Evolutionary conservation across 2,888 invertebrate species (phyloP).

Genomic region (Phlogophora meticulosa): DNA sequence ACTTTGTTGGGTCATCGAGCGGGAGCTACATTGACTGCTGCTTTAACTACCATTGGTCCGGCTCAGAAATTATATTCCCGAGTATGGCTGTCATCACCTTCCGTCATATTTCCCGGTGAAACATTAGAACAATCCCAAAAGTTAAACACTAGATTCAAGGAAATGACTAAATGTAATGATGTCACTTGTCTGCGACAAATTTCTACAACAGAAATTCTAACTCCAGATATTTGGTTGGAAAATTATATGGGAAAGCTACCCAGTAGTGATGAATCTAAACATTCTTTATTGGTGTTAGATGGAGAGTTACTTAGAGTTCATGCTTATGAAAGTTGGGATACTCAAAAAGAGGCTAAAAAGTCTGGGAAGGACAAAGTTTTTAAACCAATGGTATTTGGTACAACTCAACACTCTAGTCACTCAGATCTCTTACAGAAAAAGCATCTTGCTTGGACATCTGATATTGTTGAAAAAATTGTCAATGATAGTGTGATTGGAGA

Average conservation of each 20-base stretch:
- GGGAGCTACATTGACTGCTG: conserved; percentile 96
- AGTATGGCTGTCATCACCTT: conserved; percentile 95
- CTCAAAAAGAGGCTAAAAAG: conserved; percentile 81
- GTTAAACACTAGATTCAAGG: conserved; percentile 92
- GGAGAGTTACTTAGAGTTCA: conserved; percentile 93
- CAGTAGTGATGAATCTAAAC: conserved; percentile 92
- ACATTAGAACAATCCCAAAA: conserved; percentile 91
- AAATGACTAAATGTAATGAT: conserved; percentile 90
- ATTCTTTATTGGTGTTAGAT: conserved; percentile 95
- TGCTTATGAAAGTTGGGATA: conserved; percentile 92
- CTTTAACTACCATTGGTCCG: conserved; percentile 92
- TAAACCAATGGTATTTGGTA: conserved; percentile 93
- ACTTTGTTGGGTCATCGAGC: conserved; percentile 96
- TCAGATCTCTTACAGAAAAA: conserved; percentile 91
- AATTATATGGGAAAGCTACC: conserved; percentile 92
- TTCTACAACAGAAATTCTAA: conserved; percentile 91
- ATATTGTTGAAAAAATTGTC: conserved; percentile 92
- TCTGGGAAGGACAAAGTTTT: conserved; percentile 85
- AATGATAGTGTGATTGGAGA: conserved; percentile 92
- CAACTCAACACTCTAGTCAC: conserved; percentile 94
- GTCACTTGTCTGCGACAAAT: conserved; percentile 91
- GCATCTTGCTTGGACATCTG: conserved; percentile 93
- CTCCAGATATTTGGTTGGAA: conserved; percentile 94
- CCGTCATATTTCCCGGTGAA: conserved; percentile 93
- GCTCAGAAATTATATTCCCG: conserved; percentile 93